Conservation (phyloP, 2,113 vertebrate genomes). For the Tetrao urogallus region DNA sequence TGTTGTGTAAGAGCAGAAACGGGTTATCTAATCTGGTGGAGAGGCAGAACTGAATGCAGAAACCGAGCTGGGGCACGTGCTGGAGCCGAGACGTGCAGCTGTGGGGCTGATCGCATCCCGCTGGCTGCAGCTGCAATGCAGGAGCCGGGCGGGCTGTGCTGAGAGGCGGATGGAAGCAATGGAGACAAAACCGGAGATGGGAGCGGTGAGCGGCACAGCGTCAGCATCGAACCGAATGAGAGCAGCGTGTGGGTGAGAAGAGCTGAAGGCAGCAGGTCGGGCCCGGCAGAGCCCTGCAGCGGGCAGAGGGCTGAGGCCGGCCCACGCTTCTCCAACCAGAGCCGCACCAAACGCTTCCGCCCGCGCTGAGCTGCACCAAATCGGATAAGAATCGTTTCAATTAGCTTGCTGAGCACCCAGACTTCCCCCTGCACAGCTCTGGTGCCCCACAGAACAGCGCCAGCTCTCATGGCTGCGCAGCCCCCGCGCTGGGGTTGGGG, state of each 20-base stretch:
- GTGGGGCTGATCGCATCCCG: not conserved
- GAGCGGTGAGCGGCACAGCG: not conserved
- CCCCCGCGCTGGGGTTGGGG: not conserved
- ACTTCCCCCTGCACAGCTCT: not conserved
- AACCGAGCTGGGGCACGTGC: too few species aligned
- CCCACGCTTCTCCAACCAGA: not conserved
- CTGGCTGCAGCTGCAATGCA: not conserved
- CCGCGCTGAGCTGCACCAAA: not conserved
- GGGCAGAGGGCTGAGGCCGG: not conserved
- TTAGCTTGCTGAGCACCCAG: not conserved
- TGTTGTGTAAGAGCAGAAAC: fast-evolving
- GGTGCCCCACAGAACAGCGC: not conserved
- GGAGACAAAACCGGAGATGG: not conserved
- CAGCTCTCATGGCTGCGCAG: not conserved
- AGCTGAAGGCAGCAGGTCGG: constrained; percentile 33
- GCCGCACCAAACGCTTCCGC: fast-evolving
- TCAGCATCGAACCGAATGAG: not conserved
- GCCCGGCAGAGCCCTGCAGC: not conserved
- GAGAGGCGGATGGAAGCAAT: not conserved
- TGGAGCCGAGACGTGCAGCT: fast-evolving
- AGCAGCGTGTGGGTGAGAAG: not conserved
- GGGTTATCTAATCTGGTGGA: not conserved
- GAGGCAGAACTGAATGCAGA: not conserved
- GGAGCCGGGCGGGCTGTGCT: fast-evolving
- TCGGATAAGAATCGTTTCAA: not conserved